Base-by-base conservation (phyloP, 2,113 vertebrate genomes). In the Antigone vipio region DNA sequence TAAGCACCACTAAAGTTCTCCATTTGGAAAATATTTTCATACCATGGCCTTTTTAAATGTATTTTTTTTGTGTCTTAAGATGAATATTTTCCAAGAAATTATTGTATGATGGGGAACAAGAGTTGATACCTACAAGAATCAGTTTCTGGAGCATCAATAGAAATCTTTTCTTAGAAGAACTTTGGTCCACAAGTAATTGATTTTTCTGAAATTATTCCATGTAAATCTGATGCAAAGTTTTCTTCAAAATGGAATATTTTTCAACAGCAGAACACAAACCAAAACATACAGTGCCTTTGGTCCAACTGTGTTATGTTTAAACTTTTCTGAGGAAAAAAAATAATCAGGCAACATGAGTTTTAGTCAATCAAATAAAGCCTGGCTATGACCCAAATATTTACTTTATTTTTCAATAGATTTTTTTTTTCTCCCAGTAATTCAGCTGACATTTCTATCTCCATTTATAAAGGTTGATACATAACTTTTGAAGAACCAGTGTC, bases 301-400 rank as follows among this genome's bases (percentile, higher is more conserved):
- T 50, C 45, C 26, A 42, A 49, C 17, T 56, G 32, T 47, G 8
- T 52, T 53, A 53, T 3, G 0, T 24, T 26, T 56, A 44, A 92
- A 89, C 16, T 74, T 73, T 66, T 76, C 47, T 45, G 32, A 82
- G 8, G 5, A 3, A 71, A 67, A 89, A 52, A 63, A 42, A 42
- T 29, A 52, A 18, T 16, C 24, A 50, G 32, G 15, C 45, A 86
- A 91, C 18, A 27, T n/a, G 49, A 71, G 55, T 68, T 85, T 72
- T 71, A 89, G 40, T 56, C 64, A 82, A 29, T 68, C 91, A 88
- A 32, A 88, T 85, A 95, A 96, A 92, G 72, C 52, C 45, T 85
- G 34, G 34, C n/a, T 84, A 47, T 40, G 63, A 59, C 17, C 40
- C 8, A 76, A 81, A 29, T 16, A 76, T 22, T 73, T 53, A 42